Evolutionary conservation across 2,888 invertebrate genomes (phyloP).

Genomic region (Hemaris fuciformis): DNA sequence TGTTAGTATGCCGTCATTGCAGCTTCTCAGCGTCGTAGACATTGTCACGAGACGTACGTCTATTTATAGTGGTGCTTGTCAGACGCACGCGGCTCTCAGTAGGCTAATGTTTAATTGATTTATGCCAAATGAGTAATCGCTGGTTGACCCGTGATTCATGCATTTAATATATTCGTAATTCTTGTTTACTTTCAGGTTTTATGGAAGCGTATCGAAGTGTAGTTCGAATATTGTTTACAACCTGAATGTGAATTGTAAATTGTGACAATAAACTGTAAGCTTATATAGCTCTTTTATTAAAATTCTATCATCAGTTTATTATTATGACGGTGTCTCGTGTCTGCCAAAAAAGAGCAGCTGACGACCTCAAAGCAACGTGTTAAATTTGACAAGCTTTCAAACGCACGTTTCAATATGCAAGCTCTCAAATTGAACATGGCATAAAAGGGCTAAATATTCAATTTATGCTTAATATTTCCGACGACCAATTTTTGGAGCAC

Average conservation of each 20-base stretch:
- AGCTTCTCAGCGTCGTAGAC: background rate
- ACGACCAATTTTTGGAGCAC: too few species aligned
- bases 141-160: slow-evolving; percentile 9
- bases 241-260: background rate
- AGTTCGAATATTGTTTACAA: background rate
- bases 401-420: too few species aligned
- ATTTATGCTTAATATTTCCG: too few species aligned
- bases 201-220: background rate
- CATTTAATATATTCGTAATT: background rate
- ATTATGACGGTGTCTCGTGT: too few species aligned
- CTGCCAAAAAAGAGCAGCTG: too few species aligned
- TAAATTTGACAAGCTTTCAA: too few species aligned
- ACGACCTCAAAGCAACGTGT: too few species aligned
- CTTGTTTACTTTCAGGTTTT: background rate
- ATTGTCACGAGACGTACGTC: background rate
- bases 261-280: too few species aligned
- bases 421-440: too few species aligned
- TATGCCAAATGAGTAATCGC: slow-evolving; percentile 19
- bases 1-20: background rate
- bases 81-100: background rate
- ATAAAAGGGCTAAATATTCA: too few species aligned
- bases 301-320: too few species aligned
- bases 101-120: slow-evolving; percentile 18
- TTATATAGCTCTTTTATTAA: too few species aligned
- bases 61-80: background rate